Percentiles rank a stretch among this genome's conserved stretches.
Evolutionary conservation across 1,140 invertebrate species (phyloP).

Genomic region (Battus philenor): DNA sequence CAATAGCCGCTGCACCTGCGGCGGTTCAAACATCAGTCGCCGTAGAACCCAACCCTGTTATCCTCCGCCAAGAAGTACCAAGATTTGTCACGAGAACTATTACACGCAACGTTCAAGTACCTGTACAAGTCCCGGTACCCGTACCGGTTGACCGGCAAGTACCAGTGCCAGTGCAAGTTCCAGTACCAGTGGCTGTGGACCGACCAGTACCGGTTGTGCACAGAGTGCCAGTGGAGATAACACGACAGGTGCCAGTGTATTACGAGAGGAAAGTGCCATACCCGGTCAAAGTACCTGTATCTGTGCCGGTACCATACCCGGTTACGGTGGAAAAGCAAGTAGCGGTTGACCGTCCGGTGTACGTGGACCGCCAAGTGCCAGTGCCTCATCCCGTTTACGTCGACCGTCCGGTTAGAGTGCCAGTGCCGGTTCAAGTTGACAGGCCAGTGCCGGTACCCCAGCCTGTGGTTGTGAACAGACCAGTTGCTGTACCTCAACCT

Average conservation of each 20-base stretch:
- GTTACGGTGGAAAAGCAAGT: slow-evolving; percentile 64
- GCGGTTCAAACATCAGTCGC: slow-evolving; percentile 76
- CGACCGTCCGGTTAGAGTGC: slow-evolving; percentile 51
- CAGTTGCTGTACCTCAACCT: slow-evolving; percentile 54
- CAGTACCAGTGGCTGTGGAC: slow-evolving; percentile 68
- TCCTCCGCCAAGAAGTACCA: slow-evolving; percentile 78
- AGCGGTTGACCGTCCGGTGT: slow-evolving; percentile 63
- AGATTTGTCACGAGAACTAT: slow-evolving; percentile 74
- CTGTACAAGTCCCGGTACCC: slow-evolving; percentile 77
- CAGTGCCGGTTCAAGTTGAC: slow-evolving; percentile 57
- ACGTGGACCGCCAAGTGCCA: slow-evolving; percentile 56
- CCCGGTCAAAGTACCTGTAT: slow-evolving; percentile 55
- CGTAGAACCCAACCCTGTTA: slow-evolving; percentile 76
- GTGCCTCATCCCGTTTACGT: slow-evolving; percentile 61
- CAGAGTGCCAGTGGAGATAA: slow-evolving; percentile 70
- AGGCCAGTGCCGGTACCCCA: slow-evolving; percentile 60
- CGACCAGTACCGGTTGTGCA: slow-evolving; percentile 56
- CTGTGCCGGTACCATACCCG: slow-evolving; percentile 58
- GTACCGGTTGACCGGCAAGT: slow-evolving; percentile 69
- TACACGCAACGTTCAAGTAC: slow-evolving; percentile 77
- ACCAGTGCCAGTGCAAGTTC: slow-evolving; percentile 69
- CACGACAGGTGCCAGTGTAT: slow-evolving; percentile 78
- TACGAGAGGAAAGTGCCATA: slow-evolving; percentile 61
- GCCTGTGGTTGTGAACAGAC: slow-evolving; percentile 55
- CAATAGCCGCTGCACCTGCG: slow-evolving; percentile 42